phyloP scores from a whole-genome alignment of 2,888 invertebrate species.

The Ametastegia equiseti region DNA sequence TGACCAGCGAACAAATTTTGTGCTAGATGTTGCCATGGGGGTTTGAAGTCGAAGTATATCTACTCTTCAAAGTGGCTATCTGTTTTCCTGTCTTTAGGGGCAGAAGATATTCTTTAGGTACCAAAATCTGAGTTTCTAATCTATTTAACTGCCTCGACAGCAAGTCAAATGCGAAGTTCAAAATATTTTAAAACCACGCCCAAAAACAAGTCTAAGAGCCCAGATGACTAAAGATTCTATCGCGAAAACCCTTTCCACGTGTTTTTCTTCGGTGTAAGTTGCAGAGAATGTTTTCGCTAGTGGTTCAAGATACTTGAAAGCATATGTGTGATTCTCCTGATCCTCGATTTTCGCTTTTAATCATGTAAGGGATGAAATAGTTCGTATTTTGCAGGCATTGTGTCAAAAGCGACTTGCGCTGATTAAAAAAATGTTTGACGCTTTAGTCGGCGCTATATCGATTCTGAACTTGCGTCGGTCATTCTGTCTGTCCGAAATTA shows the following conservation, averaged over 20 bases:
- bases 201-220: not conserved
- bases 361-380: too few relatives aligned
- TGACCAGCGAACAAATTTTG: not conserved
- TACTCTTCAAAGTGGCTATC: not conserved
- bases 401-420: too few relatives aligned
- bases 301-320: too few relatives aligned
- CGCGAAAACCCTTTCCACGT: not conserved
- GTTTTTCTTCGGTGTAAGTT: not conserved
- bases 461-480: too few relatives aligned
- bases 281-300: too few relatives aligned
- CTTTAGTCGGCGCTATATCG: too few relatives aligned
- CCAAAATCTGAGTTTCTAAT: not conserved
- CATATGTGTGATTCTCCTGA: too few relatives aligned
- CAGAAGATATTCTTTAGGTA: not conserved
- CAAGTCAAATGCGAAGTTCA: not conserved
- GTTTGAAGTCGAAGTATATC: not conserved
- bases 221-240: not conserved
- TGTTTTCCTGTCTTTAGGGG: not conserved
- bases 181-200: slow-evolving; percentile 24
- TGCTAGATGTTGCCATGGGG: not conserved
- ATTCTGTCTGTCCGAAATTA: too few relatives aligned
- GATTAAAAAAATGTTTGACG: too few relatives aligned
- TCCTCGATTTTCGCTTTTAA: too few relatives aligned
- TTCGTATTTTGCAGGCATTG: too few relatives aligned
- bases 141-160: slow-evolving; percentile 9